Evolutionary conservation across 2,888 invertebrate genomes (phyloP), one percentile per base, ranked within the genome.

Genomic region (Cremastinae sp.): DNA sequence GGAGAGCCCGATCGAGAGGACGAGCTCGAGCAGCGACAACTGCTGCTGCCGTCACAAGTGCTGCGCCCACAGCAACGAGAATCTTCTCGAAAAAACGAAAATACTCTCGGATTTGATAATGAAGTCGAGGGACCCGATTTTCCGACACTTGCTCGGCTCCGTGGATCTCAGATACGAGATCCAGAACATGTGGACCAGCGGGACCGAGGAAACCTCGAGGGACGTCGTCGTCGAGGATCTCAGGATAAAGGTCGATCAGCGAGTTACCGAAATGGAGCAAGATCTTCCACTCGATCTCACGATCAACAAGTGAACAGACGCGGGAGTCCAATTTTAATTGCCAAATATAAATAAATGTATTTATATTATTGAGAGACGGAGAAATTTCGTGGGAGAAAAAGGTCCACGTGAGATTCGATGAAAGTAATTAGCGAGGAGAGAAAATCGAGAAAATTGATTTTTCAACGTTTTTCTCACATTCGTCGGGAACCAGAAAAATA

Each of bases 261-360:
- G 59, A 35, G 61, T 64, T 0, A 85, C 85, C 4, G 89, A 90
- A 16, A 88, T 89, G 85, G 90, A 90, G 72, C 90, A 91, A 79
- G 90, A 90, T 76, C 80, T 89, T 62, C 90, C 90, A 5, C 81
- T 90, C 59, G 90, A 90, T 75, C 83, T 90, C 82, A 91, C 86
- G 74, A 85, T 89, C 83, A 90, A 89, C 72, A 90, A 90, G 75
- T 89, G 83, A 87, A 28, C 22, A 41, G 9, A 9, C 20, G 10
- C 20, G 39, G 61, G 39, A 22, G 22, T 37, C 12, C 37, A 41
- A 20, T 55, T 64, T 53, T 49, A 41, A 66, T 74, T 77, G 74
- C 77, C 77, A 74, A 77, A 75, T 72, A 68, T 51, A 66, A 49
- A 65, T 55, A 37, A 12, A 62, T 55, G 43, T 62, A 49, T 74